These are phyloP conservation scores for Haemorhous mexicanus DNA, from an alignment of 2,113 vertebrate species.

Conservation along the genomic window DNA sequence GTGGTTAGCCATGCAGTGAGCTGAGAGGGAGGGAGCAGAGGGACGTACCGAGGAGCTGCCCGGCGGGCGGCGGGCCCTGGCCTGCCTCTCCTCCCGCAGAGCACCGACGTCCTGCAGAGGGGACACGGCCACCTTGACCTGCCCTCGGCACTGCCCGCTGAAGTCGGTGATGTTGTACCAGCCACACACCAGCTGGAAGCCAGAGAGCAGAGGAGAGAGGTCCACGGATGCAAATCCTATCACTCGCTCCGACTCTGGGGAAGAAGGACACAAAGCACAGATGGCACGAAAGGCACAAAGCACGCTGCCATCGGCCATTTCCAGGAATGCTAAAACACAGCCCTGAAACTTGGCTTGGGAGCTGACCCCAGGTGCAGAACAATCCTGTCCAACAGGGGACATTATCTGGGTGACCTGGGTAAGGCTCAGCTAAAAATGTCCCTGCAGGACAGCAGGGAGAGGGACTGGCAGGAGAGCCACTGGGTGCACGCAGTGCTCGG, in stretches of 20 bases:
- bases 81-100: slow-evolving; percentile 77
- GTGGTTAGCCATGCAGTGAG: accelerated
- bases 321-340: not conserved
- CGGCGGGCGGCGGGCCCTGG: slow-evolving; percentile 27
- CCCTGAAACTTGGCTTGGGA: not conserved
- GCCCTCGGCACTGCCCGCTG: slow-evolving; percentile 90
- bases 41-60: not conserved
- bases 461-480: not conserved
- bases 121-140: slow-evolving; percentile 91
- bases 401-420: not conserved
- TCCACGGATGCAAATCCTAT: slow-evolving; percentile 93
- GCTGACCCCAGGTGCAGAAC: not conserved
- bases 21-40: not conserved
- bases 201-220: slow-evolving; percentile 89
- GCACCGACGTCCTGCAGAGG: slow-evolving; percentile 78
- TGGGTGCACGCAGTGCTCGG: not conserved
- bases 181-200: slow-evolving; percentile 90
- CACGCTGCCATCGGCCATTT: accelerated
- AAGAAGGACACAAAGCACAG: not conserved
- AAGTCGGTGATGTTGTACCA: slow-evolving; percentile 97
- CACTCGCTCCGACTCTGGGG: slow-evolving; percentile 85
- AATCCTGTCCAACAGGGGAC: not conserved
- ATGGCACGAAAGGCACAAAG: no score
- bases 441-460: not conserved
- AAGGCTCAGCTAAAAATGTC: not conserved